Evolutionary conservation across 2,797 vertebrate genomes (phyloP).

Genomic region (Neosilurus hyrtlii): DNA sequence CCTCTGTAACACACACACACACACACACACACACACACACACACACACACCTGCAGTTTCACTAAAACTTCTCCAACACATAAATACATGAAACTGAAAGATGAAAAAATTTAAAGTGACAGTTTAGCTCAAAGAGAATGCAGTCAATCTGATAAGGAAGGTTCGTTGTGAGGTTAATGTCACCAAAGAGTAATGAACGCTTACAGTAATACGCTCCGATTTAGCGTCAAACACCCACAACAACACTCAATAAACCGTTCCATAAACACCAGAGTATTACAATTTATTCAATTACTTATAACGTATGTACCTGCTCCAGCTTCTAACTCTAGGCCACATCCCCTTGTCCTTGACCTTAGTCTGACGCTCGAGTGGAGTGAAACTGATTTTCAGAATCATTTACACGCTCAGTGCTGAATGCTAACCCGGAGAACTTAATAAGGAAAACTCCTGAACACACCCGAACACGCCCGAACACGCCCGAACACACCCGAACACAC

Average conservation of each 20-base stretch:
- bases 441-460: too few relatives aligned
- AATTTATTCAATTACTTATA: neutral
- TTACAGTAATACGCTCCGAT: too few relatives aligned
- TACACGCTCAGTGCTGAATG: neutral
- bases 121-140: too few relatives aligned
- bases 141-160: neutral
- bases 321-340: neutral
- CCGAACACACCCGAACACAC: too few relatives aligned
- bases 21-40: neutral
- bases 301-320: neutral
- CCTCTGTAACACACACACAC: neutral
- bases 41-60: neutral
- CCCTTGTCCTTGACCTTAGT: neutral
- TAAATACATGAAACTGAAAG: too few relatives aligned
- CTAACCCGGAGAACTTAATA: neutral
- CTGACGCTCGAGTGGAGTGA: neutral
- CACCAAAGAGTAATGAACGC: too few relatives aligned
- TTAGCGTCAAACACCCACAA: neutral
- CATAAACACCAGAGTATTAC: neutral
- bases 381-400: neutral
- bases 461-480: too few relatives aligned
- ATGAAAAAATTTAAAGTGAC: too few relatives aligned
- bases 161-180: neutral
- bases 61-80: neutral
- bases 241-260: neutral